Percentiles rank a stretch among this genome's conserved stretches.
Conservation (phyloP, 2,888 invertebrate species). For the Melolontha melolontha region DNA sequence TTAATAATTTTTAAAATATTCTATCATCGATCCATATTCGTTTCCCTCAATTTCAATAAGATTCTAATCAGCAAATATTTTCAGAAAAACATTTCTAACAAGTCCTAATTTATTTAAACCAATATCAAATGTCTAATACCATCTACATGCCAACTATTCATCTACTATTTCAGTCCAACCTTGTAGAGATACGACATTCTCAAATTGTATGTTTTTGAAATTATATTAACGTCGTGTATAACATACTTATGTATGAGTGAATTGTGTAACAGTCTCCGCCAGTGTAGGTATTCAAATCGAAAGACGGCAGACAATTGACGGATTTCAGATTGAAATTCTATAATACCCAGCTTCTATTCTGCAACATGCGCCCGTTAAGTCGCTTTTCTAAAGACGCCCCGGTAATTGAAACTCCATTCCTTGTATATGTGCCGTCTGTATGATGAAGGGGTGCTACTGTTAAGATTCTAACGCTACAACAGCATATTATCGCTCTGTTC, state of each 20-base stretch:
- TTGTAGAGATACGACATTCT: not conserved
- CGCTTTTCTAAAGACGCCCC: conserved; percentile 61
- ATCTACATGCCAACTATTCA: too few relatives aligned
- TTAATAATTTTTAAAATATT: too few relatives aligned
- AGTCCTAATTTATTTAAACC: too few relatives aligned
- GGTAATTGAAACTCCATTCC: conserved; percentile 63
- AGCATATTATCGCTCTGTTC: conserved; percentile 23
- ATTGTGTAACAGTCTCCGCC: conserved; percentile 31
- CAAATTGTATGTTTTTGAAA: conserved; percentile 27
- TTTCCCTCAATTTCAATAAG: too few relatives aligned
- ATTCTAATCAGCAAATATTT: too few relatives aligned
- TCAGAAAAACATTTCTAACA: too few relatives aligned
- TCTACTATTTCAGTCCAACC: too few relatives aligned
- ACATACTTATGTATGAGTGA: conserved; percentile 21
- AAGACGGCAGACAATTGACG: conserved; percentile 60
- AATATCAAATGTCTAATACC: too few relatives aligned
- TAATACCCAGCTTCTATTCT: conserved; percentile 62
- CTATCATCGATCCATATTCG: too few relatives aligned
- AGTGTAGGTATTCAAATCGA: conserved; percentile 51
- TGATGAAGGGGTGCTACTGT: conserved; percentile 43
- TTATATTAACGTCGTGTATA: conserved; percentile 29
- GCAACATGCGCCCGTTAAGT: conserved; percentile 62
- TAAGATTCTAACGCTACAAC: conserved; percentile 32
- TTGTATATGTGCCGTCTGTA: conserved; percentile 46
- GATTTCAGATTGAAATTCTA: conserved; percentile 63